Evolutionary conservation across 2,888 invertebrate genomes (phyloP), one percentile per base, ranked within the genome.

Genomic region (Tetanocera ferruginea): DNA sequence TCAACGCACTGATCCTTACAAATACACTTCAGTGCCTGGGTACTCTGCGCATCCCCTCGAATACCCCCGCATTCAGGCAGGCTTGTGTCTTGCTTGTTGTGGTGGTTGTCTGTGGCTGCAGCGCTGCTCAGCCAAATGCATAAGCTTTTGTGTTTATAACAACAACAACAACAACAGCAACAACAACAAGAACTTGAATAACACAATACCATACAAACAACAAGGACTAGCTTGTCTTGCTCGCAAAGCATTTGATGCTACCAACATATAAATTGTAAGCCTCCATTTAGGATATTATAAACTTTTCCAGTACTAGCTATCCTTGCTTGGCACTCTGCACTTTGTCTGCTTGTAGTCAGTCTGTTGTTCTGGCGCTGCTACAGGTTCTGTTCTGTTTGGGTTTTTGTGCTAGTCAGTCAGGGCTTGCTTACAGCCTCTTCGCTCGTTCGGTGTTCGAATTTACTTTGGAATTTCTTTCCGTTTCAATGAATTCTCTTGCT

Each of bases 241-340:
- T 28, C 51, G 51, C 28, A 57, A 71, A 72, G 57, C 72, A 60
- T 72, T 72, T 72, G 72, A 37, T 72, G 34, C 37, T 57, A 37
- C 72, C 60, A 57, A 14, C 72, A 25, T 49, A 72, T 72, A 60
- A 67, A 67, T 75, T 75, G 75, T 66, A 75, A 66, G 66, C 66
- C 55, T 75, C 75, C 66, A 75, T 75, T 75, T 75, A 75, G 52
- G 75, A 66, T 55, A 75, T 75, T 75, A 75, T 75, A 75, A 67
- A 55, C 75, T 75, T 67, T n/a, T 23, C 19, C 72, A 19, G 17
- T 60, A 43, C 43, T 14, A 11, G 43, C 43, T 25, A 34, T 28
- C 28, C n/a, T 69, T 37, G 43, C 23, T n/a, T n/a, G n/a, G 3
- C 37, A 57, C 55, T 34, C 37, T 55, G 57, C 43, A 34, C 72